Base-by-base conservation (phyloP, 2,888 invertebrate species). In the Lomographa bimaculata region DNA sequence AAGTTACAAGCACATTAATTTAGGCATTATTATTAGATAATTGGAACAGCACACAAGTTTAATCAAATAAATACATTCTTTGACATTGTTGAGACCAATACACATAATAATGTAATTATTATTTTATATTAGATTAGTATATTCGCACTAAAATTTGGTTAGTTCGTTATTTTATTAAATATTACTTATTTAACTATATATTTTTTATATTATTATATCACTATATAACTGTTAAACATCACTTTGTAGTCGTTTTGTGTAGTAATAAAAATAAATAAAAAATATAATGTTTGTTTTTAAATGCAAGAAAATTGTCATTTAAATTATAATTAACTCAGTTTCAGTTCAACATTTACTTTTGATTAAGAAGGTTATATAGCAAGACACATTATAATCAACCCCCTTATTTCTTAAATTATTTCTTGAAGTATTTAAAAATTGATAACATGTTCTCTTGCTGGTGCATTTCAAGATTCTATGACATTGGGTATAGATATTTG, bases 11-110 rank as follows among this genome's bases (percentile, higher is more conserved):
- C 43, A 50, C 44, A 27, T 39, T 38, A 46, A 44, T 39, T 46
- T 48, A 50, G 50, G 44, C 46, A 7, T 35, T 45, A 46, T 34
- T 34, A 46, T 30, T 16, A 41, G 10, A 46, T 44, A 43, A 40
- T 41, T 23, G 32, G 27, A 43, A 42, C 38, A 37, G 41, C 41
- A 46, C 29, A 34, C 42, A 21, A 39, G 20, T 43, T 28, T 35
- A 39, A 39, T 44, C 20, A 46, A 40, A 45, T 48, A 49, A 46
- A 52, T 75, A 76, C 64, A 64, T 66, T 84, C 85, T 86, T 86
- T 85, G 85, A 82, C 80, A 81, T 79, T 71, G 54, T 27, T 87
- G 87, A 87, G 87, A 87, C 87, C 87, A 86, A 83, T 79, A 79
- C 46, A 44, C 45, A 47, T 35, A 11, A 27, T 25, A 20, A n/a